Evolutionary conservation across 2,888 invertebrate genomes (phyloP), one percentile per base, ranked within the genome.

Genomic region (Nysson spinosus): DNA sequence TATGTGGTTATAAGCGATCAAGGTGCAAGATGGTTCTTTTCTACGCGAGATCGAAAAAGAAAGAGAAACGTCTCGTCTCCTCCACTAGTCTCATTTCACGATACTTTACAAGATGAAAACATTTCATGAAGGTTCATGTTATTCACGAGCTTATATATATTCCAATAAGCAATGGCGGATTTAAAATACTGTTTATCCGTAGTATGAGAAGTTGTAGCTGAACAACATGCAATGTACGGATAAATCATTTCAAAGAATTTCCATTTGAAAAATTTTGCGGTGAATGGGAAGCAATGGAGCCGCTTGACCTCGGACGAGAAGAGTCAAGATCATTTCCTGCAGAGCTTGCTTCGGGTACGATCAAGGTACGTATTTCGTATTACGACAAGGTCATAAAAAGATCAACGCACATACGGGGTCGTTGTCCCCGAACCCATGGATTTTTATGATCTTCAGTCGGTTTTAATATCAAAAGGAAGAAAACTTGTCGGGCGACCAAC

Each of bases 1-100:
- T n/a, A 28, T 35, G 51, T 42, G 54, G 60, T 63, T 46, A 17
- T 40, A 60, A 51, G 39, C 44, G 42, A 58, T 63, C 57, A 43
- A 57, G 56, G 34, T 49, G 52, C 54, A 58, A 55, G 61, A 72
- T 69, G 55, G 28, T 14, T 51, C 49, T 32, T 12, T 44, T n/a
- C 28, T 24, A 5, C 16, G 16, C 5, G 34, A 42, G 34, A 42
- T 9, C 9, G 35, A 22, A n/a, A 16, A 17, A 30, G 5, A 14
- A 34, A 34, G 9, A 7, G 7, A 34, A 14, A n/a, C n/a, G n/a
- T n/a, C n/a, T n/a, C n/a, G n/a, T n/a, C n/a, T n/a, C n/a, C n/a
- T n/a, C n/a, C n/a, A n/a, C n/a, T n/a, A n/a, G n/a, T n/a, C n/a
- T n/a, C n/a, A n/a, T n/a, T n/a, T n/a, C n/a, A n/a, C n/a, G n/a